Evolutionary conservation across 1,140 invertebrate genomes (phyloP), one percentile per base, ranked within the genome.

Genomic region (Heterodera carotae): DNA sequence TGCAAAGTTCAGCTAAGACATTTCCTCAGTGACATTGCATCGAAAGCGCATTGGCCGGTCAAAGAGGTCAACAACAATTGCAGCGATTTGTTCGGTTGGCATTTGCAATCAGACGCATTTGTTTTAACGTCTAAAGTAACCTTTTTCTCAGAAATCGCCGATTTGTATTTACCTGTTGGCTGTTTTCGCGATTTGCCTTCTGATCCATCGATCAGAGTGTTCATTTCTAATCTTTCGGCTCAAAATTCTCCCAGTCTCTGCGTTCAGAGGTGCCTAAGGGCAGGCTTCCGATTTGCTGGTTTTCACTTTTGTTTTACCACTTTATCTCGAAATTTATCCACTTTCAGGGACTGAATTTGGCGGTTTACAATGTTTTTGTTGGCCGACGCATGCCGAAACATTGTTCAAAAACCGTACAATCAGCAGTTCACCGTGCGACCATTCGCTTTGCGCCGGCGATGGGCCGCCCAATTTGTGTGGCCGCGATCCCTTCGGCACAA

Each of bases 351-450:
- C 86, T n/a, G 84, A 86, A 67, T 84, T 64, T 56, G 76, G 69
- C 31, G 39, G 25, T 8, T 78, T 12, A 12, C 39, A 86, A 75
- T 85, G 84, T 77, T 85, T 86, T 68, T 85, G 84, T 62, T 83
- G 83, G 18, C 70, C 71, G 34, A 31, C 60, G 27, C 36, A 75
- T 18, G 34, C 25, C 53, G 33, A 67, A 75, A 34, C 10, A n/a
- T 71, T 80, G 22, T 83, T 62, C 27, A n/a, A 12, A 48, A 80
- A 43, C 1, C 39, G 25, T 25, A n/a, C 25, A 48, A 53, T 34
- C 29, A 48, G 15, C 53, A 48, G 33, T 22, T 72, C 27, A 76
- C 70, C 43, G 29, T 34, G 33, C 86, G 85, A 39, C 39, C 18
- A 7, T 85, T 78, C 2, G 39, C 7, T 10, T 43, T 68, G 60